Conservation (phyloP, 2,888 invertebrate genomes). For the Trilocha varians region DNA sequence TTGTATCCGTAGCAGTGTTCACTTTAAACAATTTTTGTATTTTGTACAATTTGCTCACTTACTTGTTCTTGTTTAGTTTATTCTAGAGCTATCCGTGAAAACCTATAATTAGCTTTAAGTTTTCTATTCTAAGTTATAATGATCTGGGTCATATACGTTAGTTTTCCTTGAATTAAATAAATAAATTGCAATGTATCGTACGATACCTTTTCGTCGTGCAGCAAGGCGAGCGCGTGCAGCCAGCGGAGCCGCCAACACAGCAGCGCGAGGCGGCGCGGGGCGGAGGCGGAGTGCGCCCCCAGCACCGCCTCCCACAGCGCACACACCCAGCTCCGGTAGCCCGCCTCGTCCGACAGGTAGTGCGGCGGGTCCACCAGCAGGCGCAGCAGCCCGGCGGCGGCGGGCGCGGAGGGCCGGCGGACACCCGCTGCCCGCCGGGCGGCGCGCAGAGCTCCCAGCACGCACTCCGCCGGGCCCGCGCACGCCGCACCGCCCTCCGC, state of each 20-base stretch:
- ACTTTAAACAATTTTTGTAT: no score
- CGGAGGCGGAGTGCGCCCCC: conserved; percentile 22
- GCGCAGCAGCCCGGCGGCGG: conserved; percentile 17
- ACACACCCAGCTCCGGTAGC: conserved; percentile 30
- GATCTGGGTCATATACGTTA: no score
- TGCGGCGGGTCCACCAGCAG: conserved; percentile 44
- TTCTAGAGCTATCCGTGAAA: no score
- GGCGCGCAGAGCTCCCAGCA: conserved; percentile 21
- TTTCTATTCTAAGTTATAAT: no score
- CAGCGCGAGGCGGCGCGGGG: conserved; percentile 29
- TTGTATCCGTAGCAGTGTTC: no score
- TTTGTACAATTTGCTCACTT: no score
- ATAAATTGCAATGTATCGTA: no score
- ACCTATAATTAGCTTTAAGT: no score
- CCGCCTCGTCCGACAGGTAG: conserved; percentile 37
- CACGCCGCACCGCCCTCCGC: conserved; percentile 18
- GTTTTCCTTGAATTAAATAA: no score
- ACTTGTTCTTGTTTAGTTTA: no score
- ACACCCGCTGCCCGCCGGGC: conserved; percentile 27
- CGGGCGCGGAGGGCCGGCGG: conserved; percentile 12
- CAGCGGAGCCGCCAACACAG: conserved; percentile 53
- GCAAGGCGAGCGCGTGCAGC: conserved; percentile 36
- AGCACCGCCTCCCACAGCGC: conserved; percentile 39
- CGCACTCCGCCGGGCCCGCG: conserved; percentile 20
- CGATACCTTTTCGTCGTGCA: conserved; percentile 17